Percentiles rank a stretch among this genome's conserved stretches.
Evolutionary conservation across 2,888 invertebrate species (phyloP).

Genomic region (Tenodera sinensis): DNA sequence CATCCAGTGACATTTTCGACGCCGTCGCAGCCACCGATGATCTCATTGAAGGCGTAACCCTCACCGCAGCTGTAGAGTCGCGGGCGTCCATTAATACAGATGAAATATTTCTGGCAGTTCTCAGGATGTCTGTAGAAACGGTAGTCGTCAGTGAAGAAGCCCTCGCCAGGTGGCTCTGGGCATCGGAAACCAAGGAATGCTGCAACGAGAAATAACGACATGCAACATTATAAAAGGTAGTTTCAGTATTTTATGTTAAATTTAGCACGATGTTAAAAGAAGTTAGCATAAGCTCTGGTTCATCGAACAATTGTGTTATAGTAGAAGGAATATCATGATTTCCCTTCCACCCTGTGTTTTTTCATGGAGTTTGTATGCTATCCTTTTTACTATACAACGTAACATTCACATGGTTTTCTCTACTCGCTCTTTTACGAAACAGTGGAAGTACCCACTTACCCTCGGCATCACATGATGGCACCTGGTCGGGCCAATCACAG

Average conservation of each 20-base stretch:
- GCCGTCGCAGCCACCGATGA: conserved; percentile 67
- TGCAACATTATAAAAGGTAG: too few species aligned
- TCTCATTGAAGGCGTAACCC: conserved; percentile 72
- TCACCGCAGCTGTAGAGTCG: conserved; percentile 72
- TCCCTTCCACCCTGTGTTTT: too few species aligned
- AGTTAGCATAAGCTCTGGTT: too few species aligned
- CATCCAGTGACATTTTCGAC: conserved; percentile 76
- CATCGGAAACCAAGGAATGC: conserved; percentile 77
- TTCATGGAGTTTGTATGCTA: too few species aligned
- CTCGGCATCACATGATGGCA: conserved; percentile 75
- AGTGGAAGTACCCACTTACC: too few species aligned
- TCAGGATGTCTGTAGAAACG: conserved; percentile 46
- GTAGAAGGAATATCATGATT: too few species aligned
- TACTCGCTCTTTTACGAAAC: too few species aligned
- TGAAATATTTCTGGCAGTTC: conserved; percentile 75
- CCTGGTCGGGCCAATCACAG: conserved; percentile 87
- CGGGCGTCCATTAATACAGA: conserved; percentile 70
- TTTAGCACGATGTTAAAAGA: too few species aligned
- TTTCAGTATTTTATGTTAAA: too few species aligned
- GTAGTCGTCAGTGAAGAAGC: conserved; percentile 41
- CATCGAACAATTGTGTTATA: too few species aligned
- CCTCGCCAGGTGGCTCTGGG: conserved; percentile 52
- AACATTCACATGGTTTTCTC: too few species aligned
- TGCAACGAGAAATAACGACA: conserved; percentile 41
- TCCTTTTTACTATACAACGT: too few species aligned